Percentiles rank a stretch among this genome's conserved stretches.
Evolutionary conservation across 1,140 invertebrate species (phyloP).

Genomic region (Drosophila orena): DNA sequence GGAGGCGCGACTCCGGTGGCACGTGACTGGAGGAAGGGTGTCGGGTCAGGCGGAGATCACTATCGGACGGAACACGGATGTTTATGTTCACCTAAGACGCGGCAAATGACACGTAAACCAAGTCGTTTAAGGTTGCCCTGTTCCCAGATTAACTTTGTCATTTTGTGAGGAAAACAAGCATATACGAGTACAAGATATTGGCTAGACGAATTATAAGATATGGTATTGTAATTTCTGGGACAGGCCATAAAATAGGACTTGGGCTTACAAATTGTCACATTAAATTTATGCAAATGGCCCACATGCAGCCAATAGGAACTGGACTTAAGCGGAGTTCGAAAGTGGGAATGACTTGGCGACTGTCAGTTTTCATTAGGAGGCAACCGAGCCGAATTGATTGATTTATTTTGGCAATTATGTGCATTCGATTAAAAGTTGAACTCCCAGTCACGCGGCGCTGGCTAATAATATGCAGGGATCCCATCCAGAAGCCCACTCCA

Average conservation of each 20-base stretch:
- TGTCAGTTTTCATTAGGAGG: constrained; percentile 74
- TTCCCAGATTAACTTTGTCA: constrained; percentile 16
- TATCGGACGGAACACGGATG: constrained; percentile 60
- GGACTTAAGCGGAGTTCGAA: constrained; percentile 4
- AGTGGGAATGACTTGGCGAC: constrained; percentile 18
- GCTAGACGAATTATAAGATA: background rate
- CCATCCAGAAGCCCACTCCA: constrained; percentile 7
- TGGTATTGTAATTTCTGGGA: background rate
- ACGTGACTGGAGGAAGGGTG: constrained; percentile 41
- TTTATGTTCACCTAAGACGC: constrained; percentile 70
- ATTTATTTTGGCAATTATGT: constrained; percentile 84
- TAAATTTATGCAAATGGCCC: constrained; percentile 63
- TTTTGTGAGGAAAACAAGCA: background rate
- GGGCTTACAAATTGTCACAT: constrained; percentile 12
- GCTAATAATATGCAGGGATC: constrained; percentile 73
- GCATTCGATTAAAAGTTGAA: constrained; percentile 80
- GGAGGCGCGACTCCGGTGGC: constrained; percentile 28
- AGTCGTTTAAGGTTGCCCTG: constrained; percentile 47
- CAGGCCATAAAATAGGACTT: background rate
- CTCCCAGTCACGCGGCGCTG: constrained; percentile 68
- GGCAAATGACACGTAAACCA: constrained; percentile 75
- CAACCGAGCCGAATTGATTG: constrained; percentile 77
- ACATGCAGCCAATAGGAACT: constrained; percentile 1
- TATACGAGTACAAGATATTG: background rate
- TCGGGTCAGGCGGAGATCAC: constrained; percentile 42